Evolutionary conservation across 2,113 vertebrate species (phyloP).

Genomic region (Lamprologus sp.): DNA sequence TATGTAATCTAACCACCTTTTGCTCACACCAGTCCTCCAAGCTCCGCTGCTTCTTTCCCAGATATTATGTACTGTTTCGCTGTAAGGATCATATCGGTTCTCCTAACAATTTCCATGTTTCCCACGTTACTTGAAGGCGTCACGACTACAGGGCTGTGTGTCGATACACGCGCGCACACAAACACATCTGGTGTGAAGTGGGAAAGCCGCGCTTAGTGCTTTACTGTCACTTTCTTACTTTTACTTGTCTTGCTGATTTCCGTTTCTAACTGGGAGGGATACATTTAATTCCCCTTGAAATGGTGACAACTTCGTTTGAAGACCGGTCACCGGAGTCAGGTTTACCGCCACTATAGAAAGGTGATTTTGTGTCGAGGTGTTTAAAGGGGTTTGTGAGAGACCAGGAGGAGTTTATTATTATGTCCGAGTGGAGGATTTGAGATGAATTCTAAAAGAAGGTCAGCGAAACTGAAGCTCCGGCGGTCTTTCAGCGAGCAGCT

Average conservation of each 20-base stretch:
- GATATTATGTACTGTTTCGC: neutral
- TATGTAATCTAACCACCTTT: neutral
- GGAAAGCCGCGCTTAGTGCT: neutral
- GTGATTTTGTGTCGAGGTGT: neutral
- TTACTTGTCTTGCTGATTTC: neutral
- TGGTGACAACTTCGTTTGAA: neutral
- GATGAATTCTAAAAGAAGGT: conserved; percentile 77
- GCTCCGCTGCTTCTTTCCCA: neutral
- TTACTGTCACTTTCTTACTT: neutral
- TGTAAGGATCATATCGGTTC: neutral
- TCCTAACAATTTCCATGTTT: neutral
- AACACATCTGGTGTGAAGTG: conserved; percentile 47
- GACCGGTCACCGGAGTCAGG: neutral
- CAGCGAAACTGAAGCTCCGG: conserved; percentile 73
- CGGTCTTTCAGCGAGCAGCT: conserved; percentile 88
- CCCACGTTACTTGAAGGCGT: conserved; percentile 22
- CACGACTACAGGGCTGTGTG: conserved; percentile 6
- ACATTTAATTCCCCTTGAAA: neutral
- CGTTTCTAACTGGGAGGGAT: neutral
- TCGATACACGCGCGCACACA: conserved; percentile 1
- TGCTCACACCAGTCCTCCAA: neutral
- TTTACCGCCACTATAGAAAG: neutral
- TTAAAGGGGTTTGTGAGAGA: neutral
- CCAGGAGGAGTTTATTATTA: conserved; percentile 38
- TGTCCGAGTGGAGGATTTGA: conserved; percentile 58